Percentiles rank a stretch among this genome's conserved stretches.
Conservation (phyloP, 2,888 invertebrate genomes). For the Cryptops parisi region DNA sequence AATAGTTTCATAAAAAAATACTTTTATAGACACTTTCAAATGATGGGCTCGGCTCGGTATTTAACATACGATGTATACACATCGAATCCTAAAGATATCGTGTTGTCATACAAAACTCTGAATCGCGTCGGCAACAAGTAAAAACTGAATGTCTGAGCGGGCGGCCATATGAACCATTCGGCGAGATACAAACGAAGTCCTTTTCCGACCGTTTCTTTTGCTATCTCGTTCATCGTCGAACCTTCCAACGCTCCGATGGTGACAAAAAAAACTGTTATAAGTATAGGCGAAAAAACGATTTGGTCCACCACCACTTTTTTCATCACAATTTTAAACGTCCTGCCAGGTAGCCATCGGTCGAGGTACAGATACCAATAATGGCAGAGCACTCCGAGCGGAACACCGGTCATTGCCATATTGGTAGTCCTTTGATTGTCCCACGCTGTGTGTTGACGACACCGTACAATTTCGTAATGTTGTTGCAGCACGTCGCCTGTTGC, state of each 20-base stretch:
- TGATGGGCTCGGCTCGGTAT: conserved; percentile 35
- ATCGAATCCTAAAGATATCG: conserved; percentile 71
- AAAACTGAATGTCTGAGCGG: conserved; percentile 85
- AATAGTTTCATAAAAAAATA: no score
- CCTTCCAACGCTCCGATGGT: conserved; percentile 58
- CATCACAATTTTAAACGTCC: conserved; percentile 45
- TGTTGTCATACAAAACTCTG: conserved; percentile 74
- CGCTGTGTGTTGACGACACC: background rate
- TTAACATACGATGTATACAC: conserved; percentile 68
- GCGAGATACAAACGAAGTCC: conserved; percentile 63
- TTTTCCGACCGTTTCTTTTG: conserved; percentile 53
- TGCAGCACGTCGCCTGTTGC: conserved; percentile 61
- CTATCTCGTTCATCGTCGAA: conserved; percentile 43
- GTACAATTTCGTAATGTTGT: conserved; percentile 51
- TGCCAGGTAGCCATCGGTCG: conserved; percentile 55
- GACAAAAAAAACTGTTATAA: conserved; percentile 59
- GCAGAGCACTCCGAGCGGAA: conserved; percentile 59
- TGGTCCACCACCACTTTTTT: conserved; percentile 67
- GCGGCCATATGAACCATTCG: conserved; percentile 87
- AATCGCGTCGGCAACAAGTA: conserved; percentile 65
- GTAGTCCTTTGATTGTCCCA: conserved; percentile 48
- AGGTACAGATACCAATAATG: conserved; percentile 75
- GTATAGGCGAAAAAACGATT: conserved; percentile 63
- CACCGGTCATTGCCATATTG: conserved; percentile 64
- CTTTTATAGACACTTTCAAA: no score